Percentiles rank a stretch among this genome's conserved stretches.
These are phyloP conservation scores for Caenorhabditis sp. DNA, from an alignment of 2,888 invertebrate genomes.

Conservation along the genomic window DNA sequence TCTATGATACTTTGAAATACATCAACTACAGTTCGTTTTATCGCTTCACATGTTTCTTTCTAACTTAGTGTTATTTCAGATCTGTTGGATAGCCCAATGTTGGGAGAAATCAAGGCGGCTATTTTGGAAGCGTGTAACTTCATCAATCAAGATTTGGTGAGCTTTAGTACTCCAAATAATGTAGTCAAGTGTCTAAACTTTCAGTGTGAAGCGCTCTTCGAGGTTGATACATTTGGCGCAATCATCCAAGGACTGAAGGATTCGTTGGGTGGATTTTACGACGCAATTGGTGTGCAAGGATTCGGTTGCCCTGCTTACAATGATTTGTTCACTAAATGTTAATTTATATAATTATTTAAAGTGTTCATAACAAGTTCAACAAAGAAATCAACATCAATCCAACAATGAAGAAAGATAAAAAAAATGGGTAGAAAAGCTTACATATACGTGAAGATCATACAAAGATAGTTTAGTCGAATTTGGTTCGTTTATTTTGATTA, in stretches of 20 bases:
- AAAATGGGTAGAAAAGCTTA: too few species aligned
- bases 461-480: slow-evolving; percentile 49
- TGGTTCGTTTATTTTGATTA: slow-evolving; percentile 58
- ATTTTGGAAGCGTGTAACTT: slow-evolving; percentile 18
- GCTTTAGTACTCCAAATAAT: too few species aligned
- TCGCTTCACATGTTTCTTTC: background rate
- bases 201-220: slow-evolving; percentile 26
- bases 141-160: slow-evolving; percentile 9
- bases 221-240: slow-evolving; percentile 17
- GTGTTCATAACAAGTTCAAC: slow-evolving; percentile 17
- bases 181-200: too few species aligned
- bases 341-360: slow-evolving; percentile 12
- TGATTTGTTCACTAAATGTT: slow-evolving; percentile 26
- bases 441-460: background rate
- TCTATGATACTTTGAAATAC: slow-evolving; percentile 37
- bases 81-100: slow-evolving; percentile 30
- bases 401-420: slow-evolving; percentile 8
- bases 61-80: slow-evolving; percentile 16
- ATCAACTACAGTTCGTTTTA: slow-evolving; percentile 31
- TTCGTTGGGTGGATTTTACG: slow-evolving; percentile 42
- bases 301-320: slow-evolving; percentile 23
- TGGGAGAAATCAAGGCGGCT: slow-evolving; percentile 8
- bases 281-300: slow-evolving; percentile 33
- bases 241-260: slow-evolving; percentile 39
- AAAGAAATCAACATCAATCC: slow-evolving; percentile 33